Conservation (phyloP, 1,140 invertebrate genomes). For the Euwallacea fornicatus region DNA sequence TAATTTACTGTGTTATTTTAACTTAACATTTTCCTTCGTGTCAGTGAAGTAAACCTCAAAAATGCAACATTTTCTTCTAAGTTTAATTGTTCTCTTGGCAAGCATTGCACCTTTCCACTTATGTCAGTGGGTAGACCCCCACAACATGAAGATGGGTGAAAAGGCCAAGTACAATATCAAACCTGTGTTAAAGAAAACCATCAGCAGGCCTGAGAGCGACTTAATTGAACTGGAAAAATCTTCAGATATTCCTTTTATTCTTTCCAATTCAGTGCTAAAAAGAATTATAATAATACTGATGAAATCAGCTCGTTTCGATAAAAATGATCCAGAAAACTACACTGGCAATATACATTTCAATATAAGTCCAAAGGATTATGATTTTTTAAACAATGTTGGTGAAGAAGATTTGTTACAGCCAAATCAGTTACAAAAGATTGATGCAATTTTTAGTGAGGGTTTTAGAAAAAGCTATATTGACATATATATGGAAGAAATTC, state of each 20-base stretch:
- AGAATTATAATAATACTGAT: constrained; percentile 27
- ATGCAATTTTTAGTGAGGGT: constrained; percentile 33
- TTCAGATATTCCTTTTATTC: background rate
- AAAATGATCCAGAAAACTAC: constrained; percentile 16
- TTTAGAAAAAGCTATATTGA: constrained; percentile 29
- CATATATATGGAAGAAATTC: constrained; percentile 15
- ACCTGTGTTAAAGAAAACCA: constrained; percentile 3
- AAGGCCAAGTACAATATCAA: constrained; percentile 25
- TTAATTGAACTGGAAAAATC: background rate
- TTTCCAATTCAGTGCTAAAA: constrained; percentile 27
- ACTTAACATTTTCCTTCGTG: too few relatives aligned
- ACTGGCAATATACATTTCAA: constrained; percentile 29
- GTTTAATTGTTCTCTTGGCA: too few relatives aligned
- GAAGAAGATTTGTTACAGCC: constrained; percentile 23
- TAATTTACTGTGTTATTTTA: too few relatives aligned
- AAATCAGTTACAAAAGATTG: constrained; percentile 32
- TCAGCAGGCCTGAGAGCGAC: background rate
- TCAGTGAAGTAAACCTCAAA: too few relatives aligned
- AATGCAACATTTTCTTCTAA: too few relatives aligned
- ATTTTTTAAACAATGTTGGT: constrained; percentile 31
- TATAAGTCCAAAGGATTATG: constrained; percentile 23
- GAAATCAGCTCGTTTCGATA: constrained; percentile 23
- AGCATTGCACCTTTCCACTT: too few relatives aligned
- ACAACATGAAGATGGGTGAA: constrained; percentile 37
- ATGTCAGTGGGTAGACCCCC: constrained; percentile 34